phyloP scores from a whole-genome alignment of 2,797 vertebrate genomes.

The Knipowitschia caucasica region DNA sequence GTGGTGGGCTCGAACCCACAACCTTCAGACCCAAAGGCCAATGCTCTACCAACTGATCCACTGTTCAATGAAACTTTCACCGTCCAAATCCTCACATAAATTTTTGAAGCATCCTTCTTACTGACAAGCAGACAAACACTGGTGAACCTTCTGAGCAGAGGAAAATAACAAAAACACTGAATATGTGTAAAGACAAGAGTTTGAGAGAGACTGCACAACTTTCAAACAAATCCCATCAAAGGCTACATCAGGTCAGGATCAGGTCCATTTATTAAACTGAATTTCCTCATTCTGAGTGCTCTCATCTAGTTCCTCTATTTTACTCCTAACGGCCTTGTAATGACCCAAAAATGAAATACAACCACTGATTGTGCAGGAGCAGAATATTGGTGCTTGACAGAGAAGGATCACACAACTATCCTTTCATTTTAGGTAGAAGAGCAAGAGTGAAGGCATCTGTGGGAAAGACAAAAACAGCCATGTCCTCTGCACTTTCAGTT shows the following conservation, averaged over 20 bases:
- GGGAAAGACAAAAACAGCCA: not conserved
- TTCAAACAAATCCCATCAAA: not conserved
- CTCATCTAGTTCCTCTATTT: not conserved
- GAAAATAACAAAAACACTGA: too few relatives aligned
- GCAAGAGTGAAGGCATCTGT: not conserved
- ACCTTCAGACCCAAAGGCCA: too few relatives aligned
- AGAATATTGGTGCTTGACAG: not conserved
- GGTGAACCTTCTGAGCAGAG: too few relatives aligned
- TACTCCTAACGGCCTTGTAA: not conserved
- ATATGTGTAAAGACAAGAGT: too few relatives aligned
- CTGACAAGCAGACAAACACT: too few relatives aligned
- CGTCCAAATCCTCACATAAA: too few relatives aligned
- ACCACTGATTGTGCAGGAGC: conserved; percentile 1
- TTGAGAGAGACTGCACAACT: too few relatives aligned
- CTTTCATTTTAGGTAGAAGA: not conserved
- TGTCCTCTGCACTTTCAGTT: not conserved
- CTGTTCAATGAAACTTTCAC: too few relatives aligned
- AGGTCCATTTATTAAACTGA: not conserved
- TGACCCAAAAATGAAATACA: conserved; percentile 1
- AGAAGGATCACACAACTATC: not conserved
- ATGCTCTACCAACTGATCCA: too few relatives aligned
- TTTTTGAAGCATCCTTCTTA: too few relatives aligned
- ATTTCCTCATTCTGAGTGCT: not conserved
- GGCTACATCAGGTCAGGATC: not conserved
- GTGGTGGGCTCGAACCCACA: too few relatives aligned